Percentiles rank a stretch among this genome's conserved stretches.
Conservation (phyloP, 1,140 invertebrate genomes). For the Eurosta solidaginis region DNA sequence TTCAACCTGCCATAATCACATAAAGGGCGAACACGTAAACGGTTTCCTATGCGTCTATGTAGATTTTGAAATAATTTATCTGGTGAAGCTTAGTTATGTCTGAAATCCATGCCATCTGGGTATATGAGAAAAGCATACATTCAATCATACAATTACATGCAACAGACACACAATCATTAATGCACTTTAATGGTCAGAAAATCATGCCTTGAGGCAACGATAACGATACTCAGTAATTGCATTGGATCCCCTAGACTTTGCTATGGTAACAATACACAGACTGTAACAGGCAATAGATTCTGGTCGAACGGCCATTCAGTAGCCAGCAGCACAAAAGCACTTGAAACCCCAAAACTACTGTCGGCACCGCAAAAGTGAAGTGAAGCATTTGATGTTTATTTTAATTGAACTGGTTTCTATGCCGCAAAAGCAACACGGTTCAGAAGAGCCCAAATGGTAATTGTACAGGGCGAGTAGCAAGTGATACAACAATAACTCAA, state of each 20-base stretch:
- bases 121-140: too few relatives aligned
- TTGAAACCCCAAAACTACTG: constrained; percentile 9
- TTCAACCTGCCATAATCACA: too few relatives aligned
- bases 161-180: too few relatives aligned
- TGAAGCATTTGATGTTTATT: constrained; percentile 19
- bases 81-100: too few relatives aligned
- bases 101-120: too few relatives aligned
- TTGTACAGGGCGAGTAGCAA: too few relatives aligned
- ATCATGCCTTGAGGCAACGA: not conserved
- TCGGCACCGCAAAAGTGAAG: not conserved
- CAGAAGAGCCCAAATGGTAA: not conserved
- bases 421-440: not conserved
- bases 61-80: too few relatives aligned
- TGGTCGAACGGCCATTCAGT: not conserved
- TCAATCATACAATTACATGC: too few relatives aligned
- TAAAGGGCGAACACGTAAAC: too few relatives aligned
- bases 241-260: not conserved
- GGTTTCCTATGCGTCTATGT: too few relatives aligned
- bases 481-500: not conserved
- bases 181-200: not conserved
- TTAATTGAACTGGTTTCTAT: not conserved
- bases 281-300: not conserved
- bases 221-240: not conserved
- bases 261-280: not conserved
- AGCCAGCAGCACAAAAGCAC: not conserved